Conservation (phyloP, 2,113 vertebrate genomes). For the Corvus cornix region DNA sequence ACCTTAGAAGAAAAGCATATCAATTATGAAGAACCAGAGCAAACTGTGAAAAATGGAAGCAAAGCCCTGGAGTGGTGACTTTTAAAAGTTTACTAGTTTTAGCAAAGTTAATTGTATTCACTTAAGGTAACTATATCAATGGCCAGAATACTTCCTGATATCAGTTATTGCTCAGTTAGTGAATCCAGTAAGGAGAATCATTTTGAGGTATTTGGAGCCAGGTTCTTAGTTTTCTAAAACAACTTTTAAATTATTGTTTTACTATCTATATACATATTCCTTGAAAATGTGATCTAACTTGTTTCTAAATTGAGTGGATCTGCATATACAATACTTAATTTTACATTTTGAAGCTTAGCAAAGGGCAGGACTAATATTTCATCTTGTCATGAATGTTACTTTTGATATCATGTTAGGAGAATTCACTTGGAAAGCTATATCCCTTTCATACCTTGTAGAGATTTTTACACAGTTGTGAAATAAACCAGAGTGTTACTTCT, state of each 20-base stretch:
- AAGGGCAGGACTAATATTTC: neutral
- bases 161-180: neutral
- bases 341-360: neutral
- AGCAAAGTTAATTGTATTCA: neutral
- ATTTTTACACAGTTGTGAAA: neutral
- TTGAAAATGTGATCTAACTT: neutral
- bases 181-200: neutral
- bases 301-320: neutral
- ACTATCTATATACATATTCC: neutral
- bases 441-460: neutral
- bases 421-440: neutral
- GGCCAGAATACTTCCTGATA: neutral
- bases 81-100: neutral
- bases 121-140: neutral
- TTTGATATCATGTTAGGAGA: neutral
- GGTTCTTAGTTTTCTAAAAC: neutral
- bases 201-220: neutral
- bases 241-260: neutral
- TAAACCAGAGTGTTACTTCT: neutral
- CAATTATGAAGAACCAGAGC: conserved; percentile 28
- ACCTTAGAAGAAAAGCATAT: conserved; percentile 35
- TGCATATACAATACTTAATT: neutral
- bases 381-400: neutral
- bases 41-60: conserved; percentile 36
- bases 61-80: neutral